phyloP scores from a whole-genome alignment of 2,113 vertebrate genomes.

The Dendrocopos noguchii region DNA sequence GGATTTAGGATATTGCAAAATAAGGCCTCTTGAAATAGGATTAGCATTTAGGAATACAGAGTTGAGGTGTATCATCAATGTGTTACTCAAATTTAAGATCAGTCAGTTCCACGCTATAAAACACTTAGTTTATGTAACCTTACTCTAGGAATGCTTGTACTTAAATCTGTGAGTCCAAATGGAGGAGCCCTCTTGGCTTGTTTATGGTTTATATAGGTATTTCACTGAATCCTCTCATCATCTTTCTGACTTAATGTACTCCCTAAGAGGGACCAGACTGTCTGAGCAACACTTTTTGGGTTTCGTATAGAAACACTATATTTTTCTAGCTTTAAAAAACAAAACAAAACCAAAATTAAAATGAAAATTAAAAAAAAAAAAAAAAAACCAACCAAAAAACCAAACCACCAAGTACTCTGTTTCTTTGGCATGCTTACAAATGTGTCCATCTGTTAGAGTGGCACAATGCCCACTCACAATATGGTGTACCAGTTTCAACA shows the following conservation, averaged over 20 bases:
- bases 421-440: slow-evolving; percentile 53
- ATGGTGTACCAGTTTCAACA: slow-evolving; percentile 67
- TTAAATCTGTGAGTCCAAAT: background rate
- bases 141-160: background rate
- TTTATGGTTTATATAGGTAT: background rate
- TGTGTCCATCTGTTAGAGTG: slow-evolving; percentile 71
- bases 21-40: background rate
- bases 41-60: background rate
- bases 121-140: background rate
- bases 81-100: background rate
- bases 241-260: background rate
- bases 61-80: background rate
- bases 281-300: background rate
- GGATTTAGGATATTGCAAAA: background rate
- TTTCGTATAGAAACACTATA: background rate
- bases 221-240: background rate
- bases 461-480: slow-evolving; percentile 70
- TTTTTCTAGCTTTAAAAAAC: slow-evolving; percentile 9
- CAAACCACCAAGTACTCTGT: slow-evolving; percentile 8
- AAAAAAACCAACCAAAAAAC: background rate
- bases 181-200: background rate
- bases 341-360: background rate
- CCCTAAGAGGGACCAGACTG: background rate
- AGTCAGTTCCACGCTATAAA: background rate
- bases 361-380: background rate